Conservation (phyloP, 2,113 vertebrate genomes). For the Tamias sibiricus region DNA sequence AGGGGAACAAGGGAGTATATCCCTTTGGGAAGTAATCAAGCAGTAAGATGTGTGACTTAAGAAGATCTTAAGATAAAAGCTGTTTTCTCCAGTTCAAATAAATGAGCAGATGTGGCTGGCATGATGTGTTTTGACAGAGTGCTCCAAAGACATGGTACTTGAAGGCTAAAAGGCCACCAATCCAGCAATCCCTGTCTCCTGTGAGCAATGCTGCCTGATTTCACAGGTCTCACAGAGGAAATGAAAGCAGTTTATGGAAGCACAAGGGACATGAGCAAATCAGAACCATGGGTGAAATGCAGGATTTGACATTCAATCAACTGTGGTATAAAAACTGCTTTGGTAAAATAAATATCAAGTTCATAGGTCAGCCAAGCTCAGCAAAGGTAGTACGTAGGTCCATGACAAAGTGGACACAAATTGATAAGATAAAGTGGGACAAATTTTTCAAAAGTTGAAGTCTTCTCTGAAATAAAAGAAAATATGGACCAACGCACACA, state of each 20-base stretch:
- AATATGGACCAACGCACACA: not conserved
- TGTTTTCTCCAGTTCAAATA: constrained; percentile 50
- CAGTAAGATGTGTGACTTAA: constrained; percentile 9
- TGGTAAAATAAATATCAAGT: constrained; percentile 40
- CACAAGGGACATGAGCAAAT: not conserved
- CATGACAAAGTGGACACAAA: not conserved
- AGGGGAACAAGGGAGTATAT: not conserved
- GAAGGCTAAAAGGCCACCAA: not conserved
- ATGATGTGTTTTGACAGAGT: constrained; percentile 43
- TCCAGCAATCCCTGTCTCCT: not conserved
- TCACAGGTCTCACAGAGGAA: constrained; percentile 31
- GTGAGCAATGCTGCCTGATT: not conserved
- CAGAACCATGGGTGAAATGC: not conserved
- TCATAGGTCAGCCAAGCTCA: not conserved
- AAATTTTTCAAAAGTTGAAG: not conserved
- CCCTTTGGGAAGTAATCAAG: constrained; percentile 40
- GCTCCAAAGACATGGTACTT: not conserved
- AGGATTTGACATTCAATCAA: constrained; percentile 32
- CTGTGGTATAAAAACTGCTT: not conserved
- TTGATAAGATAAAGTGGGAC: not conserved
- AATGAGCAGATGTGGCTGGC: constrained; percentile 58
- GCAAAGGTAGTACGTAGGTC: not conserved
- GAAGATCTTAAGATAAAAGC: constrained; percentile 54
- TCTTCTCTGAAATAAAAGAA: not conserved
- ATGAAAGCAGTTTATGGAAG: constrained; percentile 8